These are phyloP conservation scores for Sardinella longiceps DNA, from an alignment of 2,797 vertebrate species.

Conservation along the genomic window DNA sequence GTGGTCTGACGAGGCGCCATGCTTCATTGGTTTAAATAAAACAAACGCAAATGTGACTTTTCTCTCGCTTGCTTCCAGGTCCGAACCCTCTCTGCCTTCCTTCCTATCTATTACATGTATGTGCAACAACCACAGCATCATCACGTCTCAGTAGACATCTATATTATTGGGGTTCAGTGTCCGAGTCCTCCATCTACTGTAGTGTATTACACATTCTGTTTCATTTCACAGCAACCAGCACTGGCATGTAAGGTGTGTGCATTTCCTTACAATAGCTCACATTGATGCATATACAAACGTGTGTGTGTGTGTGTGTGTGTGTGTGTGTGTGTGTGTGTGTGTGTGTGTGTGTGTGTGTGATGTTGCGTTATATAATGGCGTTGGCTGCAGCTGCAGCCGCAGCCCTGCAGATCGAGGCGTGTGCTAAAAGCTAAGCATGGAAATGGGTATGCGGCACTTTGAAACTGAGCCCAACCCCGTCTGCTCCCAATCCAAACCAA, in stretches of 20 bases:
- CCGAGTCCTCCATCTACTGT: not conserved
- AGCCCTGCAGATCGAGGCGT: not conserved
- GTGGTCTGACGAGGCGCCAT: not conserved
- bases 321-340: too few relatives aligned
- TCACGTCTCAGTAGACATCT: not conserved
- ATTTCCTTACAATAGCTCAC: not conserved
- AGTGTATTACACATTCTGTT: not conserved
- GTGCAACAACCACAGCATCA: not conserved
- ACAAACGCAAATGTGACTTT: not conserved
- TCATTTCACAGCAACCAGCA: not conserved
- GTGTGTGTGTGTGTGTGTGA: too few relatives aligned
- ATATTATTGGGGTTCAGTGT: not conserved
- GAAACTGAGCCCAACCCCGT: not conserved
- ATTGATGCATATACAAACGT: not conserved
- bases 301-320: too few relatives aligned
- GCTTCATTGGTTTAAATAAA: constrained; percentile 19
- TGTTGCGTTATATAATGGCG: not conserved
- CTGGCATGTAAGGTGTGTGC: not conserved
- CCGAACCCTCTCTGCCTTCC: not conserved
- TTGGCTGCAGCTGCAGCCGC: not conserved
- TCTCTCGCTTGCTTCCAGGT: not conserved
- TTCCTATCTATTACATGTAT: not conserved
- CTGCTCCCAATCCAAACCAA: not conserved
- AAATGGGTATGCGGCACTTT: not conserved
- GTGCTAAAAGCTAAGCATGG: not conserved